Evolutionary conservation across 2,797 vertebrate species (phyloP), one percentile per base, ranked within the genome.

Genomic region (Clarias fuscus): DNA sequence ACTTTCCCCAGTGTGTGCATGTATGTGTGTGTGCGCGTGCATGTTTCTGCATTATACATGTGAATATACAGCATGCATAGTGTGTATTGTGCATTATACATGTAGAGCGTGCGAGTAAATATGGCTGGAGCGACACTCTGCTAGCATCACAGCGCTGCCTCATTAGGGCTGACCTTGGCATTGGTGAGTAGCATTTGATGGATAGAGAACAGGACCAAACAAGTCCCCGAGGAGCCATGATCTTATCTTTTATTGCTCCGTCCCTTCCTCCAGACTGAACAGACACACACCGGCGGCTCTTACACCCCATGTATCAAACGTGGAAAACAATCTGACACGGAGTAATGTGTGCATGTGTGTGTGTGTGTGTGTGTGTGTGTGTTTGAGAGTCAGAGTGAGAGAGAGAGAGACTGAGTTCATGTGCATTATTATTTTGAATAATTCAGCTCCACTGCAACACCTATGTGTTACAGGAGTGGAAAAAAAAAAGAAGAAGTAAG

Each of bases 101-200:
- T 85, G 89, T 85, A 88, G 80, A 86, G 85, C 76, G 68, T 85
- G 83, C 75, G 58, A 73, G 43, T 80, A 86, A 85, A 88, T 92
- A 92, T 90, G 91, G 83, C 90, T 93, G 90, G 82, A 71, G 59
- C 75, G 82, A 87, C 85, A 90, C 72, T 86, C 67, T 88, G 84
- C 85, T 87, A 82, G 88, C 91, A 94, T 91, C 90, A 93, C 86
- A 90, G 67, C 88, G 84, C 91, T 89, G 90, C 91, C 96, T 97
- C 91, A 94, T 97, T 97, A 97, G 94, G 7, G 91, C 93, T 95
- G 95, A 96, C 96, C 96, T 95, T 95, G 94, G 95, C 95, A 93
- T 88, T 64, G 91, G 93, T 85, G 90, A 24, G 37, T 92, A 92
- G 90, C 90, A 92, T 93, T 95, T 97, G 96, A 97, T 95, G 95